Percentiles rank a stretch among this genome's conserved stretches.
phyloP scores from a whole-genome alignment of 1,140 invertebrate genomes.

The Ericerus pela region DNA sequence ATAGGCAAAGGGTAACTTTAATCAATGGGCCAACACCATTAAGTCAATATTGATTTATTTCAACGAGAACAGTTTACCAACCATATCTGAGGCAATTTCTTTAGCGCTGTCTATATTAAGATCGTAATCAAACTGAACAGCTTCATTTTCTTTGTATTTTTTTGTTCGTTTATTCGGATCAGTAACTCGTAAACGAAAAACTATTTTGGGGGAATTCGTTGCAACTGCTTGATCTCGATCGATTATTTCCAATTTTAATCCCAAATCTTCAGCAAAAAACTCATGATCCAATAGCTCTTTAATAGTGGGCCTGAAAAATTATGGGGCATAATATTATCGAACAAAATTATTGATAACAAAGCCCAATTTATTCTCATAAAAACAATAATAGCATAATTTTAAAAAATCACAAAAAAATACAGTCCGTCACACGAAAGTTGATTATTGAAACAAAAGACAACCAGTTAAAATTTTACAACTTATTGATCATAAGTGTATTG shows the following conservation, averaged over 20 bases:
- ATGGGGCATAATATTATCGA: too few relatives aligned
- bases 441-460: too few relatives aligned
- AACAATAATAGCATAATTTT: too few relatives aligned
- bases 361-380: too few relatives aligned
- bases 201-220: slow-evolving; percentile 38
- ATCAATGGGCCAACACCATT: background rate
- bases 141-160: slow-evolving; percentile 97
- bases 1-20: background rate
- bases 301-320: slow-evolving; percentile 59
- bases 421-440: too few relatives aligned
- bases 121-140: slow-evolving; percentile 98
- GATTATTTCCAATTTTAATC: slow-evolving; percentile 84
- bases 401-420: too few relatives aligned
- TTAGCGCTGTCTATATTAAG: slow-evolving; percentile 83
- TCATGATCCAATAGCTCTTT: slow-evolving; percentile 90
- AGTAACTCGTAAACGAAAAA: slow-evolving; percentile 83
- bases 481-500: too few relatives aligned
- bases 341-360: too few relatives aligned
- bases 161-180: slow-evolving; percentile 93
- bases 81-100: slow-evolving; percentile 91
- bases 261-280: slow-evolving; percentile 94
- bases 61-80: too few relatives aligned
- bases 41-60: background rate
- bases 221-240: slow-evolving; percentile 48
- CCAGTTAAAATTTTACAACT: too few relatives aligned